phyloP scores from a whole-genome alignment of 2,113 vertebrate species.

The Carassius auratus region DNA sequence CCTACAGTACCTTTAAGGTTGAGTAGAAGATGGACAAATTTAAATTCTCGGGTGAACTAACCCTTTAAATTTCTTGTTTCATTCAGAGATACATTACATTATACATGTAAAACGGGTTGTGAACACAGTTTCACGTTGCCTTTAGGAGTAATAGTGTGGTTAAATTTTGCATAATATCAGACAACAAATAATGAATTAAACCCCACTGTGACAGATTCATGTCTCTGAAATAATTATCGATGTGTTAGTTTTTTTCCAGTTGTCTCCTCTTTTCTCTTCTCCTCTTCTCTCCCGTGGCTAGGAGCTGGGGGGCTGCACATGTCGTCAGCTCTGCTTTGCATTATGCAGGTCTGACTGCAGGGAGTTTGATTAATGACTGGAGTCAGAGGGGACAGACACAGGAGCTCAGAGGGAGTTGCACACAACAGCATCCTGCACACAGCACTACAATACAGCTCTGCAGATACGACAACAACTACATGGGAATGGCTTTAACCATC shows the following conservation, averaged over 20 bases:
- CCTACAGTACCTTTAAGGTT: too few relatives aligned
- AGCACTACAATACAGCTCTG: not conserved
- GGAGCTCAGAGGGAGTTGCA: constrained; percentile 47
- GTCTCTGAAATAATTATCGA: constrained; percentile 14
- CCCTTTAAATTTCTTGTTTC: not conserved
- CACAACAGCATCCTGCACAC: constrained; percentile 22
- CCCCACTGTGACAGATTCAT: not conserved
- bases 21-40: too few relatives aligned
- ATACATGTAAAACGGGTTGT: not conserved
- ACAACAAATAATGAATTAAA: not conserved
- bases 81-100: not conserved
- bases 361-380: constrained; percentile 58
- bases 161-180: not conserved
- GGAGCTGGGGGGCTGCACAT: constrained; percentile 7
- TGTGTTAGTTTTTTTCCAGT: not conserved
- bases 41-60: too few relatives aligned
- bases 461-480: not conserved
- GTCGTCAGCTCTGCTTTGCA: constrained; percentile 39
- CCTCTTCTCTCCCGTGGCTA: constrained; percentile 8
- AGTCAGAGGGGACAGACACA: constrained; percentile 54
- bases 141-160: not conserved
- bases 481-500: constrained; percentile 39
- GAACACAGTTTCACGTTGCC: not conserved
- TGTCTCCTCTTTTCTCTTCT: not conserved
- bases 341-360: constrained; percentile 42